Conservation (phyloP, 1,140 invertebrate genomes). For the Pseudoatta argentina region DNA sequence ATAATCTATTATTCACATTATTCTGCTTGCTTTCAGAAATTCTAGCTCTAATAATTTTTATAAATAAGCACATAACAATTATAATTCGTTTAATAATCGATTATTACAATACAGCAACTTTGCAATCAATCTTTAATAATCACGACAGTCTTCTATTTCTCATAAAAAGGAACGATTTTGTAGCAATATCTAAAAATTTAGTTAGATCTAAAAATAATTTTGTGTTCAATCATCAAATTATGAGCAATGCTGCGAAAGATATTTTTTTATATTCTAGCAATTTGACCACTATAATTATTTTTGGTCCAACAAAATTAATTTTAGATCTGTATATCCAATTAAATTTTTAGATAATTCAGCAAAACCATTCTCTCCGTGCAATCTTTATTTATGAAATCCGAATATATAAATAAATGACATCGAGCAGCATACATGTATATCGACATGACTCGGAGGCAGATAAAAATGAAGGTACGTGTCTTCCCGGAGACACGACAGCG, state of each 20-base stretch:
- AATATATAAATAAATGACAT: background rate
- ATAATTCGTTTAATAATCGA: background rate
- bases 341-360: too few species aligned
- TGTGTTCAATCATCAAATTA: too few species aligned
- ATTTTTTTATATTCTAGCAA: too few species aligned
- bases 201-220: too few species aligned
- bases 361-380: too few species aligned
- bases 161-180: too few species aligned
- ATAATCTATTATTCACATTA: background rate
- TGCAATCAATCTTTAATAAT: background rate
- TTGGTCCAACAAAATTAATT: too few species aligned
- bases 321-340: too few species aligned
- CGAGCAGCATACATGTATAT: background rate
- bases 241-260: too few species aligned
- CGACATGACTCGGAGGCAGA: constrained; percentile 28
- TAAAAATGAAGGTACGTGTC: constrained; percentile 44
- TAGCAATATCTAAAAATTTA: too few species aligned
- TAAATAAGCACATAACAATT: background rate
- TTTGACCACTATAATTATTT: too few species aligned
- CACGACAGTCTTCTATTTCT: background rate
- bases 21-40: background rate
- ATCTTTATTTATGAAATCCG: background rate
- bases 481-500: constrained; percentile 21
- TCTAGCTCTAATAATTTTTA: background rate
- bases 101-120: background rate